Evolutionary conservation across 2,888 invertebrate genomes (phyloP), one percentile per base, ranked within the genome.

Genomic region (Synanthedon formicaeformis): DNA sequence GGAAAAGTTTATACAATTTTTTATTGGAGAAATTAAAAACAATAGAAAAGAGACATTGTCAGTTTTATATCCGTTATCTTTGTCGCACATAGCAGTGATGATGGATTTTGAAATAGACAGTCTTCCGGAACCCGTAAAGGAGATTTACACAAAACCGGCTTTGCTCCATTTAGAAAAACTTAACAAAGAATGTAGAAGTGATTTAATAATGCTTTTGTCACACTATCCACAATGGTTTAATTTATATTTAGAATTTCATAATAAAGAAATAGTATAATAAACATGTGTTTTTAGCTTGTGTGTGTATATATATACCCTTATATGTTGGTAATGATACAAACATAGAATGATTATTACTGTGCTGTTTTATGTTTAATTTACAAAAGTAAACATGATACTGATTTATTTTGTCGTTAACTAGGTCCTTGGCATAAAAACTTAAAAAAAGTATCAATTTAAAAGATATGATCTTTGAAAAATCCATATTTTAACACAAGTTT

Each of bases 191-290:
- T 72, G 67, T 12, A 67, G 75, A 57, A 67, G 62, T 67, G 76
- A 83, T 57, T 65, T 84, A 13, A 69, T 81, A 27, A 63, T 86
- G 70, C 56, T 86, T 34, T 55, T 87, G 14, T 74, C 79, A n/a
- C 86, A 87, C 63, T 86, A 71, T 59, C 78, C 79, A 34, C 63
- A 71, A 18, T 86, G 86, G 86, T 81, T 83, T 65, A 67, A 77
- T 64, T 58, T 78, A 53, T 84, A 78, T 63, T 71, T 66, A 59
- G 40, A n/a, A 27, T 40, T 13, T 50, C 27, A 34, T 34, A n/a
- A 12, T 34, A 50, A n/a, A 34, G 12, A n/a, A 18, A n/a, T 2
- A 49, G 12, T 16, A 49, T 16, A 2, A 16, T 18, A 18, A n/a
- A 13, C 14, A 48, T 13, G 16, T 14, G 14, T 48, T n/a, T n/a